A percentile compares a stretch with the other conserved stretches of the same genome.
Conservation (phyloP, 2,888 invertebrate species). For the Latrodectus hesperus region DNA sequence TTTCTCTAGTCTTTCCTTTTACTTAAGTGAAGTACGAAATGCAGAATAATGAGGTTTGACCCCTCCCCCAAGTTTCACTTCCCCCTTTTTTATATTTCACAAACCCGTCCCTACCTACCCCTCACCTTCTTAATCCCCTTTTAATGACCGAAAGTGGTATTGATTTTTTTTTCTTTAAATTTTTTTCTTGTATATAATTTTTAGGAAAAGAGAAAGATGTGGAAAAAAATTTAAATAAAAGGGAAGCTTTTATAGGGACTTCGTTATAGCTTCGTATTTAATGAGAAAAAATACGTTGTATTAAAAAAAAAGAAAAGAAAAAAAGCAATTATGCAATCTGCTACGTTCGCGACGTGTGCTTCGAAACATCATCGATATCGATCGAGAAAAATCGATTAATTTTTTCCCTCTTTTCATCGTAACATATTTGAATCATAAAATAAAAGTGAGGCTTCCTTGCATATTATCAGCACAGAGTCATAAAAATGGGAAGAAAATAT, state of each 20-base stretch:
- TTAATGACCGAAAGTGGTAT: conserved; percentile 68
- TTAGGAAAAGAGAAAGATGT: conserved; percentile 17
- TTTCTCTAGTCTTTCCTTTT: conserved; percentile 41
- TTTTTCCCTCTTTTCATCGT: conserved; percentile 9
- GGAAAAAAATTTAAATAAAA: not conserved
- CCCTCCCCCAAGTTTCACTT: conserved; percentile 8
- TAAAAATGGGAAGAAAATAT: conserved; percentile 20
- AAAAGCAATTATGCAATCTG: conserved; percentile 63
- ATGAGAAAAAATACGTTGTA: conserved; percentile 58
- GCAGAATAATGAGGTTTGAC: conserved; percentile 66
- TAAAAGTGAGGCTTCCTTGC: conserved; percentile 28
- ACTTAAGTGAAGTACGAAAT: conserved; percentile 54
- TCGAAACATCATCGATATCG: conserved; percentile 58
- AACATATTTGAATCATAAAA: conserved; percentile 52
- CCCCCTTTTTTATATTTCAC: conserved; percentile 45
- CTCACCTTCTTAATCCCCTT: conserved; percentile 62
- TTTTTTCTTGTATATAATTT: conserved; percentile 25
- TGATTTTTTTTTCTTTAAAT: conserved; percentile 50
- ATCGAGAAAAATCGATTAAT: conserved; percentile 59
- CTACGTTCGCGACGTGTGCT: conserved; percentile 22
- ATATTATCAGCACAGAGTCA: conserved; percentile 31
- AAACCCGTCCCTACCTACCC: conserved; percentile 9
- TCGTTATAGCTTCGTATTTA: conserved; percentile 64
- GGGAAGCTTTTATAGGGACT: conserved; percentile 27
- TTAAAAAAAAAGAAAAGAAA: conserved; percentile 4